A percentile compares a stretch with the other conserved stretches of the same genome.
Conservation (phyloP, 2,888 invertebrate species). For the Villa cingulata region DNA sequence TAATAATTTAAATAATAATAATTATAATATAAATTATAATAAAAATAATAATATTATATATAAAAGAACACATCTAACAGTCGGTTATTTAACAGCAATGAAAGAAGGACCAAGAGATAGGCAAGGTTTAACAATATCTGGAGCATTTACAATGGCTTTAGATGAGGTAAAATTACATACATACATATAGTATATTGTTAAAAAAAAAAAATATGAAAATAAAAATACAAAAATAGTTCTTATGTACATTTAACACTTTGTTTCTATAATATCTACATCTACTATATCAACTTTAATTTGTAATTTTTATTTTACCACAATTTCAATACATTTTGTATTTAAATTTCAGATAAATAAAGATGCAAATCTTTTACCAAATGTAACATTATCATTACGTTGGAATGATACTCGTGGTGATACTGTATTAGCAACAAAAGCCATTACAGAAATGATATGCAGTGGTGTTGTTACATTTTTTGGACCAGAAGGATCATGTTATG, state of each 20-base stretch:
- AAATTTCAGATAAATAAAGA: constrained; percentile 55
- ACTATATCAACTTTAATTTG: no score
- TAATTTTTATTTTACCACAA: neutral
- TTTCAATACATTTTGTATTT: constrained; percentile 1
- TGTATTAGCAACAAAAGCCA: constrained; percentile 63
- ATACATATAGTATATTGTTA: neutral
- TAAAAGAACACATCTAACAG: constrained; percentile 45
- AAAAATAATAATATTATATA: constrained; percentile 16
- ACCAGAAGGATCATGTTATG: constrained; percentile 84
- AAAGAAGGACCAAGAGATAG: constrained; percentile 62
- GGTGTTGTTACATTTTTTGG: constrained; percentile 89
- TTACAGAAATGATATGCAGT: constrained; percentile 83
- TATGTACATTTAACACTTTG: no score
- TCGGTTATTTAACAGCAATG: constrained; percentile 76
- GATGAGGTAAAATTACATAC: constrained; percentile 47
- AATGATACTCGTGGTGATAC: constrained; percentile 78
- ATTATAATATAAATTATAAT: constrained; percentile 25
- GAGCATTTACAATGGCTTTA: constrained; percentile 80
- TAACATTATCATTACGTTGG: constrained; percentile 59
- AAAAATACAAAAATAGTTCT: no score
- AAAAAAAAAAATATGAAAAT: neutral
- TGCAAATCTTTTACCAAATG: constrained; percentile 55
- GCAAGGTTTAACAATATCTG: constrained; percentile 77
- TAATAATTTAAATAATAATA: constrained; percentile 20
- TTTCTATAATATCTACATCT: no score